These are phyloP conservation scores for Zootermopsis nevadensis DNA, from an alignment of 2,888 invertebrate species.

Conservation along the genomic window DNA sequence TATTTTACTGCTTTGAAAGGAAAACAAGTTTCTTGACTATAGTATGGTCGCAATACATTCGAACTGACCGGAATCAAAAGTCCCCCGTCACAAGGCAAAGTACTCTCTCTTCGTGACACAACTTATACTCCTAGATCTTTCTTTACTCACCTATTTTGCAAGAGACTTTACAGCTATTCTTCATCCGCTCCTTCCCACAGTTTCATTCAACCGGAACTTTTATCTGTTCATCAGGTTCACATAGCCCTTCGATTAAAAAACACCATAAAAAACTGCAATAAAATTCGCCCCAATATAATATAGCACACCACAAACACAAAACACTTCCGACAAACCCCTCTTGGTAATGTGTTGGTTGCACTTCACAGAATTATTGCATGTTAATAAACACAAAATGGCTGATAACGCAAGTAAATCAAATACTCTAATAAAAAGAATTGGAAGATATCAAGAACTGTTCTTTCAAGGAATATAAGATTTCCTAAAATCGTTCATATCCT, in stretches of 20 bases:
- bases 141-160: neutral
- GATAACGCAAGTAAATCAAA: neutral
- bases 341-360: neutral
- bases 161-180: neutral
- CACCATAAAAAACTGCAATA: neutral
- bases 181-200: neutral
- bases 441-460: neutral
- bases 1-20: neutral
- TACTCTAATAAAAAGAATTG: neutral
- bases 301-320: conserved; percentile 10
- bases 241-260: neutral
- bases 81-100: neutral
- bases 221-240: neutral
- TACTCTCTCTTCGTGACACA: neutral
- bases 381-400: neutral
- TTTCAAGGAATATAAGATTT: neutral
- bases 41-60: neutral
- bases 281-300: neutral
- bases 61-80: too few species aligned
- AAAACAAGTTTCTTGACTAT: neutral
- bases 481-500: neutral
- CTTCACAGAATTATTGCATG: conserved; percentile 7
- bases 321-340: neutral
- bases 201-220: neutral
- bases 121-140: neutral